These are phyloP conservation scores for Dasypolia templi DNA, from an alignment of 2,888 invertebrate genomes.

Conservation along the genomic window DNA sequence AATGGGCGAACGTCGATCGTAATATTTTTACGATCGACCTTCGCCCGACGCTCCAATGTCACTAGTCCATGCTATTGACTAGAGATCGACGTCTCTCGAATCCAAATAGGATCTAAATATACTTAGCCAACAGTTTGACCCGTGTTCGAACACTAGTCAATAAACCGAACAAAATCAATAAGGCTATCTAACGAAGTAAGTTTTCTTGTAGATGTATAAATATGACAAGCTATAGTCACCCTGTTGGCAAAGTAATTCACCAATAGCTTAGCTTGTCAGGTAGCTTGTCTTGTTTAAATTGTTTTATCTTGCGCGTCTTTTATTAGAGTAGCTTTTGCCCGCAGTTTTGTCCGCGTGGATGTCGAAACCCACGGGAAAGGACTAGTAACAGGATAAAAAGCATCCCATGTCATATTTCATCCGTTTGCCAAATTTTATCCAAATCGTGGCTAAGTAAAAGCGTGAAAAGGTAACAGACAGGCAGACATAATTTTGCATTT, in stretches of 20 bases:
- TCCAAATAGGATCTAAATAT: slow-evolving; percentile 7
- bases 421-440: neutral
- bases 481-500: neutral
- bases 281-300: too few relatives aligned
- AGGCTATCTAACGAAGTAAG: slow-evolving; percentile 34
- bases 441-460: neutral
- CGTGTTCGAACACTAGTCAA: slow-evolving; percentile 31
- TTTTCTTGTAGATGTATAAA: slow-evolving; percentile 25
- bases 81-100: neutral
- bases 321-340: neutral
- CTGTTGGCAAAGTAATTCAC: too few relatives aligned
- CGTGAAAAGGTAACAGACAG: neutral
- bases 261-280: too few relatives aligned
- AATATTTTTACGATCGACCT: too few relatives aligned
- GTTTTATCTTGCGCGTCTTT: too few relatives aligned
- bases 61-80: too few relatives aligned
- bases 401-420: neutral
- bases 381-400: neutral
- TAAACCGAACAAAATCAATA: slow-evolving; percentile 42
- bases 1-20: too few relatives aligned
- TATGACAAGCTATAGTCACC: slow-evolving; percentile 7
- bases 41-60: too few relatives aligned
- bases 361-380: neutral
- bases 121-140: slow-evolving; percentile 11
- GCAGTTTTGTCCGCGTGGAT: neutral